phyloP scores from a whole-genome alignment of 2,113 vertebrate genomes.

The Nesogale talazaci region DNA sequence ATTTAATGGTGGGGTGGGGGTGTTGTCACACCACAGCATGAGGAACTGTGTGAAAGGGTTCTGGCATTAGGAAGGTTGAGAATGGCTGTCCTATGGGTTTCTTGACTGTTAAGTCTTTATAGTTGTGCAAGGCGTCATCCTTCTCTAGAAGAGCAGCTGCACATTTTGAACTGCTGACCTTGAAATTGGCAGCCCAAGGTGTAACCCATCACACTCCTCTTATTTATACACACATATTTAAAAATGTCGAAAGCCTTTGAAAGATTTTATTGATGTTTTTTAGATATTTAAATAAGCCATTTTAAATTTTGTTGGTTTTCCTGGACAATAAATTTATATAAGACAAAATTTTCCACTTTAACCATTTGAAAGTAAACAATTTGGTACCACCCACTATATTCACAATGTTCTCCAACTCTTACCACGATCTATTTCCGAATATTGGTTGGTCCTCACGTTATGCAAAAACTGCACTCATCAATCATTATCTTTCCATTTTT shows the following conservation, averaged over 20 bases:
- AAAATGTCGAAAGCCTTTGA: not conserved
- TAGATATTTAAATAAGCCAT: not conserved
- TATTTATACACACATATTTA: not conserved
- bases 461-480: not conserved
- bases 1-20: no score
- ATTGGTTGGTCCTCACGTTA: not conserved
- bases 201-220: no score
- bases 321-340: not conserved
- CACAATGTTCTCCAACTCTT: not conserved
- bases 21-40: no score
- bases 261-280: not conserved
- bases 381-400: not conserved
- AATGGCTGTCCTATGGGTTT: no score
- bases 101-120: no score
- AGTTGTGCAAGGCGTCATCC: no score
- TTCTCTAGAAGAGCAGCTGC: no score
- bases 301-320: not conserved
- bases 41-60: no score
- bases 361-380: not conserved
- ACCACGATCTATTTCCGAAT: not conserved
- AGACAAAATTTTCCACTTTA: not conserved
- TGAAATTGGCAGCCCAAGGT: no score
- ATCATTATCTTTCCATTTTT: not conserved
- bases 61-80: no score
- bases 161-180: no score